Conservation (phyloP, 2,113 vertebrate species). For the Isurus oxyrinchus region DNA sequence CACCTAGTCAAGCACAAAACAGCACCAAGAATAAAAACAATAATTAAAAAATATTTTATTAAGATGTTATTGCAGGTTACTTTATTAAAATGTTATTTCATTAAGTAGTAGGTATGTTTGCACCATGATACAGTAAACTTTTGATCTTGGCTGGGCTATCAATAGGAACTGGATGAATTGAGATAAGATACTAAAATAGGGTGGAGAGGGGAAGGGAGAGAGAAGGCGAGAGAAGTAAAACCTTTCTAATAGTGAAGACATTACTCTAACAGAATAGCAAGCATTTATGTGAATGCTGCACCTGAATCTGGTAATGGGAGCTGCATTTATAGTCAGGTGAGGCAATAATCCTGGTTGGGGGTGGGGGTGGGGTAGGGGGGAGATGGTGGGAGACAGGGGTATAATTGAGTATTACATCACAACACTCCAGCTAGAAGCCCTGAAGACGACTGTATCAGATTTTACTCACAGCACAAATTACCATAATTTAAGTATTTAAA, state of each 20-base stretch:
- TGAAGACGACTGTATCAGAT: not conserved
- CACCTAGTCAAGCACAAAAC: not conserved
- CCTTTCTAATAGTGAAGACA: not conserved
- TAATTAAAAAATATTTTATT: not conserved
- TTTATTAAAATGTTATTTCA: not conserved
- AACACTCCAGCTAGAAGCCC: not conserved
- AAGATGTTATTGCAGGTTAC: not conserved
- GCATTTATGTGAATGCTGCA: not conserved
- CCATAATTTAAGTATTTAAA: conserved; percentile 23
- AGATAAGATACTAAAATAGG: not conserved
- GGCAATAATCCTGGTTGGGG: not conserved
- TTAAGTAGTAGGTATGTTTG: not conserved
- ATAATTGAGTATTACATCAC: not conserved
- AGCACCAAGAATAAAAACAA: not conserved
- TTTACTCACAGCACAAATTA: conserved; percentile 21
- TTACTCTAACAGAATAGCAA: not conserved
- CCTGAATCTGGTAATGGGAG: not conserved
- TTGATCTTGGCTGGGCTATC: not conserved
- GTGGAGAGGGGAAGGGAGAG: not conserved
- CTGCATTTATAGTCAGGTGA: not conserved
- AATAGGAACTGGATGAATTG: not conserved
- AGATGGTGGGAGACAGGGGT: not conserved
- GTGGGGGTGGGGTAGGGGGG: not conserved
- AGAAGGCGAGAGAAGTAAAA: not conserved
- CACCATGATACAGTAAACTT: not conserved